These are phyloP conservation scores for Cossypha niveicapilla DNA, from an alignment of 2,797 vertebrate species.

Conservation along the genomic window DNA sequence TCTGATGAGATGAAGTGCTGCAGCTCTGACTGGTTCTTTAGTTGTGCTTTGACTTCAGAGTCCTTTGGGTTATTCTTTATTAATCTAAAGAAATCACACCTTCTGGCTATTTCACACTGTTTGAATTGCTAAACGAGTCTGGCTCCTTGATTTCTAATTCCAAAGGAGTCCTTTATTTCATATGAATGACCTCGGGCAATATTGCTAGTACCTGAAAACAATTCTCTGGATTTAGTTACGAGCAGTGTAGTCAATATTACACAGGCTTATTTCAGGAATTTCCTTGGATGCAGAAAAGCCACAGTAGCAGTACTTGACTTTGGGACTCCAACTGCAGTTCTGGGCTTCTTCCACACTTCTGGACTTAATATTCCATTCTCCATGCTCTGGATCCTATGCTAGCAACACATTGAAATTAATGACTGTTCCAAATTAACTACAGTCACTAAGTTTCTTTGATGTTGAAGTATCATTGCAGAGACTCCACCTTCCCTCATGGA, in stretches of 20 bases:
- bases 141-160: constrained; percentile 40
- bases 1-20: constrained; percentile 46
- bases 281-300: neutral
- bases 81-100: constrained; percentile 71
- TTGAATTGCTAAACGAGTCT: constrained; percentile 67
- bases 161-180: neutral
- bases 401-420: neutral
- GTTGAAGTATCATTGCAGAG: neutral
- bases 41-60: constrained; percentile 55
- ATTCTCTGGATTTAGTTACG: neutral
- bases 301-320: neutral
- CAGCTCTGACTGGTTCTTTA: constrained; percentile 52
- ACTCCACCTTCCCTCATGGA: neutral
- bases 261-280: neutral
- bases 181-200: neutral
- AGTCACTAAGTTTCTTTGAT: neutral
- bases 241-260: neutral
- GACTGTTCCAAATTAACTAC: neutral
- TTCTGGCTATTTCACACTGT: constrained; percentile 64
- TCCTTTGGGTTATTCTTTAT: constrained; percentile 73
- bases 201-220: constrained; percentile 18
- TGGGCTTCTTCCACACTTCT: neutral
- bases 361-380: neutral
- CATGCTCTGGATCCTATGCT: neutral
- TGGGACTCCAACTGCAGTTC: neutral